Evolutionary conservation across 2,888 invertebrate genomes (phyloP).

Genomic region (Ypsolopha scabrella): DNA sequence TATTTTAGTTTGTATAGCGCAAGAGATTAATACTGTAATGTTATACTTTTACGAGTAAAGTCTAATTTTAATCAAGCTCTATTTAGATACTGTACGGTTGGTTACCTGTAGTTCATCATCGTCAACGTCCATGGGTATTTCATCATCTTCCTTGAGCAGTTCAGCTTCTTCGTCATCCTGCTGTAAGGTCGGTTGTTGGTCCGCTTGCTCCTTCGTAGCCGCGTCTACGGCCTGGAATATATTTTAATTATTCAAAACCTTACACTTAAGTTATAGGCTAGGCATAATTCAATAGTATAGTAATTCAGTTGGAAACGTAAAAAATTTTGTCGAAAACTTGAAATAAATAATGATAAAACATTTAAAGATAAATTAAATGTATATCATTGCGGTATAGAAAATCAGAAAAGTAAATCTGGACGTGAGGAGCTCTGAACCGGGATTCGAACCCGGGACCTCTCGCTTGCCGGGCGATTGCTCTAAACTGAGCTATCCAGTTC

Average conservation of each 20-base stretch:
- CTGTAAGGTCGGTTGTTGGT: constrained; percentile 73
- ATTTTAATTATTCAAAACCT: neutral
- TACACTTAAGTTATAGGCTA: neutral
- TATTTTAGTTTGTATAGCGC: too few relatives aligned
- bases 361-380: too few relatives aligned
- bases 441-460: too few relatives aligned
- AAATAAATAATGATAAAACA: too few relatives aligned
- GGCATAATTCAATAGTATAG: neutral
- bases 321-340: neutral
- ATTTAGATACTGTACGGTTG: too few relatives aligned
- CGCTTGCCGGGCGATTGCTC: too few relatives aligned
- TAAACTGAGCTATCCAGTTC: too few relatives aligned
- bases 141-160: constrained; percentile 67
- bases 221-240: constrained; percentile 72
- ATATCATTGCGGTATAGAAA: too few relatives aligned
- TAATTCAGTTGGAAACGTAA: neutral
- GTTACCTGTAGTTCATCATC: constrained; percentile 50
- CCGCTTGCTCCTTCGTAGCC: constrained; percentile 87
- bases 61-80: neutral
- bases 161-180: constrained; percentile 73
- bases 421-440: too few relatives aligned
- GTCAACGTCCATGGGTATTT: constrained; percentile 63
- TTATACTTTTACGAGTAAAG: too few relatives aligned
- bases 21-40: too few relatives aligned
- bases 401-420: too few relatives aligned